A percentile compares a stretch with the other conserved stretches of the same genome.
phyloP scores from a whole-genome alignment of 2,113 vertebrate species.

The Columba livia region DNA sequence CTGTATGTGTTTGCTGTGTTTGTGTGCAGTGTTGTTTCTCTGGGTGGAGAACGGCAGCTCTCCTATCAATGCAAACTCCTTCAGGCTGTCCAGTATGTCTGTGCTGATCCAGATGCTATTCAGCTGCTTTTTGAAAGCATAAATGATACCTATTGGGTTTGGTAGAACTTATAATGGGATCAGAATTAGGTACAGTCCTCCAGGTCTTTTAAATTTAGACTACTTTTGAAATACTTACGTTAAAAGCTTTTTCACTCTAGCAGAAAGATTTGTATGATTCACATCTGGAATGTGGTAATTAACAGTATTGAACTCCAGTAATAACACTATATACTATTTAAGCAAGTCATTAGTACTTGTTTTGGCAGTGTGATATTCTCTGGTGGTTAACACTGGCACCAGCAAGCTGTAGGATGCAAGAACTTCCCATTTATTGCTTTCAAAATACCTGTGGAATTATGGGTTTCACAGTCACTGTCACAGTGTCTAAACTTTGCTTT shows the following conservation, averaged over 20 bases:
- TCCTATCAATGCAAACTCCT: neutral
- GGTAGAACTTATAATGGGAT: neutral
- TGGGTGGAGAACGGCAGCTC: neutral
- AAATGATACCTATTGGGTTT: neutral
- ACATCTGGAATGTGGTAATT: neutral
- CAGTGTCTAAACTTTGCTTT: neutral
- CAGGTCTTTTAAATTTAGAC: neutral
- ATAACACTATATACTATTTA: neutral
- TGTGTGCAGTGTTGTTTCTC: neutral
- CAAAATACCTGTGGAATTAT: neutral
- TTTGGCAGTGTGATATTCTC: neutral
- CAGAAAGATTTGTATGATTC: neutral
- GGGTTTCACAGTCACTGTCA: neutral
- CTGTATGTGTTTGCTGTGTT: neutral
- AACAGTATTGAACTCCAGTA: neutral
- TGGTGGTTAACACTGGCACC: neutral
- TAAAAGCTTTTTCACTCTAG: neutral
- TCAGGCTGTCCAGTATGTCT: neutral
- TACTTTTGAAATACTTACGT: neutral
- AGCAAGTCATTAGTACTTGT: neutral
- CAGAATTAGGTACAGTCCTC: neutral
- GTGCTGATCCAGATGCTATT: neutral
- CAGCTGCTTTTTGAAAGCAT: neutral
- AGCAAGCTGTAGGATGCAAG: neutral
- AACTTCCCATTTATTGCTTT: neutral